These are phyloP conservation scores for Drosophila paranaensis DNA, from an alignment of 2,888 invertebrate genomes.

Conservation along the genomic window DNA sequence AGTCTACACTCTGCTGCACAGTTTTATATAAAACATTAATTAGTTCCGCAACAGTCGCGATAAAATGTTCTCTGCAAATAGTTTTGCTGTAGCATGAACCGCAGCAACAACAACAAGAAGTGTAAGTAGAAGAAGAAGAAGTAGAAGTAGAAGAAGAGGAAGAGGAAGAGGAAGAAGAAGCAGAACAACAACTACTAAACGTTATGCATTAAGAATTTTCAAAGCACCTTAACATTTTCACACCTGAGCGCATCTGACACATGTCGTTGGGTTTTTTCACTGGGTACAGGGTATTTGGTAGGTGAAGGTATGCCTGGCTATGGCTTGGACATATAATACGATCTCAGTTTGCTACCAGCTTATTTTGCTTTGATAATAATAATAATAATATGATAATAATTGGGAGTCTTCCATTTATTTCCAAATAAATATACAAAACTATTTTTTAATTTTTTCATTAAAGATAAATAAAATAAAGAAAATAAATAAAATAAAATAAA, in stretches of 20 bases:
- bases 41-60: slow-evolving; percentile 49
- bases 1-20: slow-evolving; percentile 1
- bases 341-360: no score
- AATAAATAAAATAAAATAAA: no score
- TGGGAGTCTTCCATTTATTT: no score
- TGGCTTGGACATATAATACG: no score
- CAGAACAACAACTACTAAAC: background rate
- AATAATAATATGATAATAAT: no score
- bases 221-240: slow-evolving; percentile 40
- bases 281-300: slow-evolving; percentile 10
- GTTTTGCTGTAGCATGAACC: slow-evolving; percentile 4
- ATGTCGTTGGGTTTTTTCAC: slow-evolving; percentile 12
- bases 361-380: no score
- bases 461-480: no score
- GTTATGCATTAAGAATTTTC: slow-evolving; percentile 25
- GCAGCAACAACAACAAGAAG: background rate
- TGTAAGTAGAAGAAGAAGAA: background rate
- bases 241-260: slow-evolving; percentile 39
- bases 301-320: background rate
- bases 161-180: background rate
- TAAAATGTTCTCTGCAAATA: slow-evolving; percentile 34
- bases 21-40: slow-evolving; percentile 62
- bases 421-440: no score
- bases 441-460: no score
- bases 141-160: background rate